Base-by-base conservation (phyloP, 2,888 invertebrate genomes). In the Trissolcus brochymenae region DNA sequence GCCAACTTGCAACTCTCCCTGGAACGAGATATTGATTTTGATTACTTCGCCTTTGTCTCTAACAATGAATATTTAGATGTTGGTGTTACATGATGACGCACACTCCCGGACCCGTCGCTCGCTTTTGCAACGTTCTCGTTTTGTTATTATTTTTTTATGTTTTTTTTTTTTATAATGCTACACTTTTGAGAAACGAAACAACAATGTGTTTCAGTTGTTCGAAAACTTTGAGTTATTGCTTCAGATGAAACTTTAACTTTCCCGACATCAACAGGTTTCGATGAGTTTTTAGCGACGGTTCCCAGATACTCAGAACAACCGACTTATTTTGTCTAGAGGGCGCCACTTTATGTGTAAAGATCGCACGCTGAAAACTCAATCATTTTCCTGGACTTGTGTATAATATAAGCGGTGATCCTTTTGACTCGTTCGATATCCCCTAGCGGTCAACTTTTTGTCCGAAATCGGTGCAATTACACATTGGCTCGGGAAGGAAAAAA, bases 401-500 rank as follows among this genome's bases (percentile, higher is more conserved):
- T 7, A 6, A 19, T 35, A 53, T 1, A 4, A 40, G 66, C 67
- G 67, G 67, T 51, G 50, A 35, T 49, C 57, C 74, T 64, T 67
- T 75, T 57, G 57, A 51, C 16, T 46, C 49, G 54, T 14, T 25
- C 35, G 19, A 64, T 75, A 49, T 61, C 65, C 29, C 59, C 54
- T 53, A 70, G 1, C 41, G 14, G 54, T 19, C 29, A n/a, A 55
- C 35, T 70, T 70, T 70, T 76, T 70, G 56, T 29, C 59, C 46
- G 43, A 77, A 77, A 72, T 72, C 76, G 72, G 54, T n/a, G 19
- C 61, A 56, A 46, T 66, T 49, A 19, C 40, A 21, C 29, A 49
- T 41, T 29, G 25, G 46, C 35, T 43, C 41, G 40, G 43, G 16
- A 55, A 71, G 40, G 43, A n/a, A 55, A 71, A 76, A 72, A 72